Percentiles rank a stretch among this genome's conserved stretches.
Conservation (phyloP, 92 coral and sea anemone genomes). For the Isaurus tuberculatus region DNA sequence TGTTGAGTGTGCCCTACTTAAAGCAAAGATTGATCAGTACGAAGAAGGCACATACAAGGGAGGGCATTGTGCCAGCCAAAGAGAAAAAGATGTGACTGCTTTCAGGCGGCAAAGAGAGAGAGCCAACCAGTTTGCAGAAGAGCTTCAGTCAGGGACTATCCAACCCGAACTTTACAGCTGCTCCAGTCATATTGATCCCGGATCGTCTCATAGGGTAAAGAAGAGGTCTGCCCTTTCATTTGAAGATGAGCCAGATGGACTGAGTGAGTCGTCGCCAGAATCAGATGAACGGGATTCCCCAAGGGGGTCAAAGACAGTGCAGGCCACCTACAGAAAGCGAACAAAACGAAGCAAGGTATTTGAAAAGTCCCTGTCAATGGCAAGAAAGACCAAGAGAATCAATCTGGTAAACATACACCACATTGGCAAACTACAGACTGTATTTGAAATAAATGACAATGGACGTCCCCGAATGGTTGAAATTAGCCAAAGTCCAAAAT, state of each 20-base stretch:
- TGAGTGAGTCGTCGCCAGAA: conserved; percentile 17
- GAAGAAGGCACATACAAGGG: conserved; percentile 51
- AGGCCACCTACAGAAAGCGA: conserved; percentile 34
- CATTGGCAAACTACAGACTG: conserved; percentile 45
- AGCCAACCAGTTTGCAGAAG: conserved; percentile 48
- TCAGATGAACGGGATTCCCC: conserved; percentile 35
- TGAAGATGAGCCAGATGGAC: conserved; percentile 19
- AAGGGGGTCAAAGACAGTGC: conserved; percentile 34
- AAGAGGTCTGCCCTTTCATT: conserved; percentile 17
- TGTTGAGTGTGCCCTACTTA: conserved; percentile 70
- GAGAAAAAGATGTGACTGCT: conserved; percentile 32
- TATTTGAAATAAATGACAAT: conserved; percentile 52
- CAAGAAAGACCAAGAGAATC: conserved; percentile 30
- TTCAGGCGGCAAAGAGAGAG: conserved; percentile 45
- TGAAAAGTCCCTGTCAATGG: conserved; percentile 31
- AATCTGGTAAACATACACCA: conserved; percentile 47
- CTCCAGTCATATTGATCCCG: conserved; percentile 29
- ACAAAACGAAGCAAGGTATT: conserved; percentile 33
- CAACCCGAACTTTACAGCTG: conserved; percentile 18
- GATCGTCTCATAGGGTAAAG: conserved; percentile 43
- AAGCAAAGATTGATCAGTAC: conserved; percentile 56
- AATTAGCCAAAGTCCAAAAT: conserved; percentile 59
- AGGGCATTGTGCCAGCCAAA: conserved; percentile 43
- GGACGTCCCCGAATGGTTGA: conserved; percentile 63
- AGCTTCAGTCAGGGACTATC: conserved; percentile 7